Conservation (phyloP, 2,113 vertebrate species). For the Psilopsiagon aurifrons region DNA sequence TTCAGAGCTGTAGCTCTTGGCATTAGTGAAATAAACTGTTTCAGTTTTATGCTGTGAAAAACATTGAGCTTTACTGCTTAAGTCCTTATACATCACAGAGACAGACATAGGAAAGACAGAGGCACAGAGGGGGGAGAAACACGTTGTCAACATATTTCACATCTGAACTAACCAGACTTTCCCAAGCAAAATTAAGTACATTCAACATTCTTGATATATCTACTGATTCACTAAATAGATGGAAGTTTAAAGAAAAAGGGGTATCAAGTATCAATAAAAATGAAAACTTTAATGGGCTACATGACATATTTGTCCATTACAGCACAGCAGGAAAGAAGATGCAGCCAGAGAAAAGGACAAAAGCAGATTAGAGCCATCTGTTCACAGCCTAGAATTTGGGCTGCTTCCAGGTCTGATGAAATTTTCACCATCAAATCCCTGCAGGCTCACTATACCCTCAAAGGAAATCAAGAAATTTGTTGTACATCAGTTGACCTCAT, state of each 20-base stretch:
- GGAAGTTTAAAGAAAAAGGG: background rate
- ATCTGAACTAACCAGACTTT: background rate
- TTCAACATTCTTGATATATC: background rate
- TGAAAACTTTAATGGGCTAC: background rate
- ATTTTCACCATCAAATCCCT: slow-evolving; percentile 6
- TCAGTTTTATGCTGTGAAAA: background rate
- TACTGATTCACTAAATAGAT: background rate
- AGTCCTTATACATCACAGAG: background rate
- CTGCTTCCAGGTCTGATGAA: background rate
- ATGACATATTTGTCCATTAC: slow-evolving; percentile 12
- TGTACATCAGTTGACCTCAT: background rate
- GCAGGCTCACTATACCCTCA: background rate
- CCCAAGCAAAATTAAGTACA: background rate
- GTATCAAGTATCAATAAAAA: background rate
- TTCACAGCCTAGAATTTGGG: slow-evolving; percentile 31
- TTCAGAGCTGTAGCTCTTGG: background rate
- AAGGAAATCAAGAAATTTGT: background rate
- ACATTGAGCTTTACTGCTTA: background rate
- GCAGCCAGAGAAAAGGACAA: slow-evolving; percentile 51
- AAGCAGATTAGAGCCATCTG: slow-evolving; percentile 65
- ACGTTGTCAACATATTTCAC: background rate
- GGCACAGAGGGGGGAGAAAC: background rate
- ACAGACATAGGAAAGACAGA: background rate
- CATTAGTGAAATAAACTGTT: background rate
- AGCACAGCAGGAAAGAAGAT: slow-evolving; percentile 40